Evolutionary conservation across 53 echinoderm and acorn worm genomes (phyloP).

Genomic region (Luidia sarsii): DNA sequence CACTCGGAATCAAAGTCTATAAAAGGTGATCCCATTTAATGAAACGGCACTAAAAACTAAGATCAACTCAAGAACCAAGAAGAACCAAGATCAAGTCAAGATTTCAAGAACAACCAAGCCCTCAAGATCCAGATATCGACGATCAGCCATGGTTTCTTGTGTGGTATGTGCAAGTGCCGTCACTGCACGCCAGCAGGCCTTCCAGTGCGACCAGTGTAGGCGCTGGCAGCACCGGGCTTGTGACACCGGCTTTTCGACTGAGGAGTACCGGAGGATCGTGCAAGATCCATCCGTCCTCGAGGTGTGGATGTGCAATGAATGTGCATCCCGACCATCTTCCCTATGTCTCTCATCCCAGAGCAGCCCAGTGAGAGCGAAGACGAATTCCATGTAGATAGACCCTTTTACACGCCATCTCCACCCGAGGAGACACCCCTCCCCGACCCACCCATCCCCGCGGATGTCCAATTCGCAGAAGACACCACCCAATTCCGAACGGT

Average conservation of each 20-base stretch:
- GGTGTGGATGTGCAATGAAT: background rate
- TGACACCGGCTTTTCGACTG: background rate
- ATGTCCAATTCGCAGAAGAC: background rate
- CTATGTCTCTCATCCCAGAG: no score
- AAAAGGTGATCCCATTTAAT: no score
- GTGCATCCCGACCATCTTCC: background rate
- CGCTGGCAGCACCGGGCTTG: conserved; percentile 47
- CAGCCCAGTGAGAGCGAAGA: no score
- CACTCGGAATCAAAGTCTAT: no score
- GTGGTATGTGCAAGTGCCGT: no score
- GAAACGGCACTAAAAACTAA: no score
- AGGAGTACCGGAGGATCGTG: conserved; percentile 1
- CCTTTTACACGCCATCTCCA: background rate
- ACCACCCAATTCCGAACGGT: background rate
- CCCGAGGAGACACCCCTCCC: conserved; percentile 6
- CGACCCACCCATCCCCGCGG: background rate
- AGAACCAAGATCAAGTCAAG: no score
- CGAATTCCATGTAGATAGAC: background rate
- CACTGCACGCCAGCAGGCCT: conserved; percentile 41
- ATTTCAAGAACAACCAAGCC: no score
- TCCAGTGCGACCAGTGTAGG: conserved; percentile 30
- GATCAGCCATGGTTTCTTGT: no score
- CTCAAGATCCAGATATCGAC: no score
- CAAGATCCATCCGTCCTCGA: background rate
- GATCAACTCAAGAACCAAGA: no score